Base-by-base conservation (phyloP, 92 coral and sea anemone species). In the Zoanthus sansibaricus region DNA sequence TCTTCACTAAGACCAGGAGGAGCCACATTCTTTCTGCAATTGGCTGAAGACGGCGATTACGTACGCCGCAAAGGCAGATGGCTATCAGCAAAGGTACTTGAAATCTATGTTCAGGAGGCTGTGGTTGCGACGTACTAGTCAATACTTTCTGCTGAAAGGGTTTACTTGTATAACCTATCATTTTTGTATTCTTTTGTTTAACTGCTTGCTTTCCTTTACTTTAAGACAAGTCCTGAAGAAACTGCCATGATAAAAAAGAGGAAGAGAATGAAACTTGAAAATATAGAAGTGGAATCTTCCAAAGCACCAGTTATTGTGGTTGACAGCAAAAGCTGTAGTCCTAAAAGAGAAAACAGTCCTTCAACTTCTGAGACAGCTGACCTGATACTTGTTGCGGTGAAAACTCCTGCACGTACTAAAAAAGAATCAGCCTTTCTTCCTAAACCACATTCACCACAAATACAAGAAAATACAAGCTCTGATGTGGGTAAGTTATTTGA, bases 341-440 rank as follows among this genome's bases (percentile, higher is more conserved):
- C 17, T 80, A 75, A 80, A 16, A 67, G 25, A 10, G 75, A 8
- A 9, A 80, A 62, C 20, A 66, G 66, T 62, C 44, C 75, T 45
- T 66, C 85, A 14, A 42, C 75, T 78, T 47, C 55, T 37, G 42
- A 11, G 85, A 80, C 59, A 80, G 85, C 47, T 37, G 85, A 80
- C 21, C 15, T 80, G 62, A 80, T 80, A 0, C 14, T 80, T 6
- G 75, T 80, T 18, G 6, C 8, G 13, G 85, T 80, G 55, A 67
- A 46, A 32, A 80, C 85, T 80, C 85, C 75, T 37, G 42, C 2
- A 14, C 18, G 70, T 49, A 10, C 47, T 49, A 64, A 80, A 45
- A 80, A 80, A 80, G 59, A 25, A 59, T 6, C 75, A 47, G 21
- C 75, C 46, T 0, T 7, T 8, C 42, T 0, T 46, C 7, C 46